Evolutionary conservation across 2,797 vertebrate species (phyloP), one percentile per base, ranked within the genome.

Genomic region (Acipenser transmontanus): DNA sequence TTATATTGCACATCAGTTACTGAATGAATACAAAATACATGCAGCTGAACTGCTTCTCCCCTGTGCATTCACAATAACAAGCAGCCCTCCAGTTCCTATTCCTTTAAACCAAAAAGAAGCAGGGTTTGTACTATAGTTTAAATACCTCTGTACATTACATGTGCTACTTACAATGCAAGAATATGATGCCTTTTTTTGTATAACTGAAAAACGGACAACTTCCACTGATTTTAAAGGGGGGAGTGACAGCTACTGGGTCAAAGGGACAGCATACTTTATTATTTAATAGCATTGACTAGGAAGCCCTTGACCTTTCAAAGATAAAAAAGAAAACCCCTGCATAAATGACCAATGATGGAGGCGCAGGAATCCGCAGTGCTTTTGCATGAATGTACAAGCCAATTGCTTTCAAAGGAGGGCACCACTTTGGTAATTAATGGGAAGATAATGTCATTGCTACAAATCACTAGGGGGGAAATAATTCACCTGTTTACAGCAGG

Each of bases 401-500:
- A 9, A 6, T 54, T 8, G 7, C n/a, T 54, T 54, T 54, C 52
- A 54, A 54, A 54, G 6, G 52, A 54, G 34, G n/a, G 9, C 52
- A 54, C 52, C 7, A 8, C n/a, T 54, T 54, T 9, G n/a, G 4
- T 54, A 3, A n/a, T 54, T 54, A 54, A 54, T 54, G 9, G n/a
- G n/a, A 54, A n/a, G 52, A 54, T 54, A 54, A 54, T 54, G 52
- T 54, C 52, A 54, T 9, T 8, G 8, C 52, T n/a, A 54, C 52
- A 9, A 9, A 54, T 54, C 52, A 54, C n/a, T 54, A 3, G n/a
- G 52, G n/a, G 34, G 34, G 52, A 6, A 8, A 54, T 54, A 54
- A 54, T 54, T 54, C n/a, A 54, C 52, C 52, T 9, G n/a, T 54
- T 54, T n/a, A 54, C 8, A 61, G 8, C 17, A 61, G 60, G 60